Base-by-base conservation (phyloP, 2,888 invertebrate genomes). In the Isotomurus palustris region DNA sequence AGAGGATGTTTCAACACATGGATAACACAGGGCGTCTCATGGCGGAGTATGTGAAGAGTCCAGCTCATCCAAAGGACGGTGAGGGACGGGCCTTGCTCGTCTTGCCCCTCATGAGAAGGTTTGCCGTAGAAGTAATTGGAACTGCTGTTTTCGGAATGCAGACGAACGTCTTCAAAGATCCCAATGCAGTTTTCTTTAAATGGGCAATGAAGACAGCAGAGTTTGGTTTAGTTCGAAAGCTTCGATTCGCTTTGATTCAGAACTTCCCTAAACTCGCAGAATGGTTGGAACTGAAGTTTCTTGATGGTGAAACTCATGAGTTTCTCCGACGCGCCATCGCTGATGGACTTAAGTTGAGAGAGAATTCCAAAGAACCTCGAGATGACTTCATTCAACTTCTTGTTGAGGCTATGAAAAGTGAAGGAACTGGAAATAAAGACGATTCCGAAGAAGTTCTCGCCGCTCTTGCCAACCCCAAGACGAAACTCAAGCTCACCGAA, bases 1-100 rank as follows among this genome's bases (percentile, higher is more conserved):
- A 38, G 24, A 29, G 48, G 40, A 62, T 58, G 61, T 47, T 47
- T 29, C 28, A 19, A 12, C 27, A 47, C n/a, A n/a, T n/a, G n/a
- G n/a, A n/a, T n/a, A n/a, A n/a, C n/a, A n/a, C n/a, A n/a, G n/a
- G n/a, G n/a, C n/a, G n/a, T n/a, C n/a, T n/a, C n/a, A n/a, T n/a
- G n/a, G n/a, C n/a, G n/a, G n/a, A n/a, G n/a, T n/a, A n/a, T n/a
- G n/a, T n/a, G n/a, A n/a, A n/a, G n/a, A n/a, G n/a, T n/a, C n/a
- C n/a, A n/a, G n/a, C n/a, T n/a, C n/a, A n/a, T n/a, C n/a, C n/a
- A n/a, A n/a, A n/a, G n/a, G n/a, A n/a, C n/a, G n/a, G n/a, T n/a
- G n/a, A n/a, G n/a, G n/a, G n/a, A n/a, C n/a, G n/a, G n/a, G n/a
- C n/a, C n/a, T n/a, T n/a, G n/a, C n/a, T n/a, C n/a, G n/a, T n/a